These are phyloP conservation scores for Calameuta idolon DNA, from an alignment of 2,888 invertebrate species.

Conservation along the genomic window DNA sequence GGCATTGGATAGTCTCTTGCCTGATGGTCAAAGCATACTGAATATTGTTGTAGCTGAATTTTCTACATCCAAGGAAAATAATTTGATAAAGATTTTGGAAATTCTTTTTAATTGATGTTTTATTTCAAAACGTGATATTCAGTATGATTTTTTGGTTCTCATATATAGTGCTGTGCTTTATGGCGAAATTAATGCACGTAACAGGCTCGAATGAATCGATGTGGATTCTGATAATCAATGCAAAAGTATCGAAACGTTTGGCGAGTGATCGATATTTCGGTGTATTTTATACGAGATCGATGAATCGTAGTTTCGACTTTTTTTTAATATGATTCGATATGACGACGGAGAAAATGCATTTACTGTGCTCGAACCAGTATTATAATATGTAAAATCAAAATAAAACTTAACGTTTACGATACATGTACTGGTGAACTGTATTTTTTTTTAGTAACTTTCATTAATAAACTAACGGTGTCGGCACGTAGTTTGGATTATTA, in stretches of 20 bases:
- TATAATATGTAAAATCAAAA: slow-evolving; percentile 4
- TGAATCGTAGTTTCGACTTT: not conserved
- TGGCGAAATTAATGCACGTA: not conserved
- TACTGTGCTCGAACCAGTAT: not conserved
- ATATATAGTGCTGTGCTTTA: not conserved
- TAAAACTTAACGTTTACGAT: slow-evolving; percentile 2
- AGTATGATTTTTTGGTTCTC: not conserved
- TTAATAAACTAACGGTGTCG: slow-evolving; percentile 14
- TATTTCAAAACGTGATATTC: not conserved
- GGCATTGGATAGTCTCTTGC: not conserved
- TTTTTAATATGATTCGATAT: not conserved
- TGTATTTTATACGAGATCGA: not conserved
- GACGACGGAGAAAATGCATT: not conserved
- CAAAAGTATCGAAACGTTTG: not conserved
- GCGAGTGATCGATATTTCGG: not conserved
- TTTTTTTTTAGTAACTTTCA: slow-evolving; percentile 7
- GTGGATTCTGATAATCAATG: not conserved
- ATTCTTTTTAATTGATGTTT: not conserved
- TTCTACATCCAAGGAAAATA: not conserved
- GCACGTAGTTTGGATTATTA: slow-evolving; percentile 8
- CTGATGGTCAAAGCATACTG: not conserved
- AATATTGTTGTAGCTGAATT: not conserved
- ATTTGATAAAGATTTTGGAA: not conserved
- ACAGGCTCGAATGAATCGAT: not conserved
- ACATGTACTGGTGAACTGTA: slow-evolving; percentile 3